Evolutionary conservation across 2,113 vertebrate genomes (phyloP), one percentile per base, ranked within the genome.

Genomic region (Rostratula benghalensis): DNA sequence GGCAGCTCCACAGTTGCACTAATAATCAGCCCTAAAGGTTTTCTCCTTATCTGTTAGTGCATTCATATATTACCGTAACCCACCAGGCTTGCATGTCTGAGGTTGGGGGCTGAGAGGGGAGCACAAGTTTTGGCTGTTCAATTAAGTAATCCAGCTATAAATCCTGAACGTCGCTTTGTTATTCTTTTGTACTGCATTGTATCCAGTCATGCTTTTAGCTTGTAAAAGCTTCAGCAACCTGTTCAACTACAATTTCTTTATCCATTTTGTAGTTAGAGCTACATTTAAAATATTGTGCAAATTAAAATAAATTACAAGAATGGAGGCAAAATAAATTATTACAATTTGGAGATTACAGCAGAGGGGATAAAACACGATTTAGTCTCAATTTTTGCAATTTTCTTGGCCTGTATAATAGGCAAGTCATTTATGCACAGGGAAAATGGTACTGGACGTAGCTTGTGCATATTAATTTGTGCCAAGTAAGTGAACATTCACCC

Each of bases 91-190:
- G 56, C 24, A 35, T 31, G 46, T 45, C 3, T 5, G 60, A 8
- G 30, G 7, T 51, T 46, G 3, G 9, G 17, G 3, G 3, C 7
- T 39, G 3, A 7, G 57, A 13, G 21, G 63, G 39, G 78, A 79
- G 25, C 27, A 50, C 14, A 16, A 41, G 18, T 67, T 94, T 81
- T 76, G 53, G n/a, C 41, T 54, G 50, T 81, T 90, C 78, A 68
- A 20, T 87, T 89, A 89, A 65, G 28, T 53, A 93, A 79, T 54
- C n/a, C 71, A 93, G 79, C 59, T 53, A 88, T 77, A 96, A 96
- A 88, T 80, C 71, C 71, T 27, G 14, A 70, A 77, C 18, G 59
- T 12, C 71, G 81, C 31, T 83, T 65, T 63, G 46, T 70, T 93
- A 50, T 51, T 90, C 45, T 46, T 39, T 63, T 67, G n/a, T 46